Evolutionary conservation across 2,797 vertebrate genomes (phyloP), one percentile per base, ranked within the genome.

Genomic region (Sebastes miniatus): DNA sequence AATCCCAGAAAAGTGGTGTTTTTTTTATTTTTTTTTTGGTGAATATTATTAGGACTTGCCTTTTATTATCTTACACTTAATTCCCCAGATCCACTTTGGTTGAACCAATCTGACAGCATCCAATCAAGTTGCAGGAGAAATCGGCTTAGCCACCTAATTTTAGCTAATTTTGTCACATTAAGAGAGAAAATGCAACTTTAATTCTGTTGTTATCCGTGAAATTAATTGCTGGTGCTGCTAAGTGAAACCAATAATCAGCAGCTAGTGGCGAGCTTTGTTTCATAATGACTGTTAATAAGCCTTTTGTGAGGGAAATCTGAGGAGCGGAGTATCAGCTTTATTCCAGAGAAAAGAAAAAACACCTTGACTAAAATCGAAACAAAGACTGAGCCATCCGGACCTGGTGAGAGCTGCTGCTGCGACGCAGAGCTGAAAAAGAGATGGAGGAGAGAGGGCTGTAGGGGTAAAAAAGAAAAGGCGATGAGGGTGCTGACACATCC

Each of bases 401-500:
- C 20, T 47, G 39, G 16, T 27, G 54, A 77, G 68, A 76, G 81
- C 36, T 22, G 68, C 43, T 47, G 43, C 43, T 47, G 43, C 57
- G 69, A 50, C 54, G 3, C 20, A 2, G 67, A 50, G 63, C 66
- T 80, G 58, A 69, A 69, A 87, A 47, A 52, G 65, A 76, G 54
- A 80, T 2, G 13, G 27, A 69, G 72, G 50, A 61, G 59, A 73
- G 56, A 57, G 8, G 47, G 77, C 71, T 62, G 50, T 11, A 83
- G 82, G 78, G 76, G 76, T 62, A 43, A 69, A 83, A 83, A 72
- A 82, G 73, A 76, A 87, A 79, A 83, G 64, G 74, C 64, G 36
- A 69, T 12, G 43, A 83, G 68, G 80, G 85, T 64, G 92, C 79
- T 91, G 94, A 94, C 91, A 93, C 86, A 83, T 87, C 69, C 86